A percentile compares a stretch with the other conserved stretches of the same genome.
Conservation (phyloP, 2,797 vertebrate genomes). For the Malacoraja senta region DNA sequence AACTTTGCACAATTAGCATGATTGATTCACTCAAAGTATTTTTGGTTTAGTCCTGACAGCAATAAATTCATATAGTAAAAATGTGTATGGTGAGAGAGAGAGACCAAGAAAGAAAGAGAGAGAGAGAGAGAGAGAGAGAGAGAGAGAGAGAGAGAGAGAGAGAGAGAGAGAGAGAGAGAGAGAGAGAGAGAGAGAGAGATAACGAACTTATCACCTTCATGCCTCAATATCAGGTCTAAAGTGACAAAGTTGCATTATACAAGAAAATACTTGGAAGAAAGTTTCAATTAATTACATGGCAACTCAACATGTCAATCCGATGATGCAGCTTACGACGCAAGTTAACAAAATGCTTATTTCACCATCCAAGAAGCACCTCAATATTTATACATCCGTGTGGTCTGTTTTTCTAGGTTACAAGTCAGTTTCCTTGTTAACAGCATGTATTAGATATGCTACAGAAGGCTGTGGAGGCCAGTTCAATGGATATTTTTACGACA, state of each 20-base stretch:
- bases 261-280: neutral
- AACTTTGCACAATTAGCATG: neutral
- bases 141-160: no score
- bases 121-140: no score
- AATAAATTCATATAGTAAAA: neutral
- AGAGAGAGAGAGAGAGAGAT: no score
- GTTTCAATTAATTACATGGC: neutral
- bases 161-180: no score
- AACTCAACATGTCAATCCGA: neutral
- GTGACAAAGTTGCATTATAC: neutral
- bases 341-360: neutral
- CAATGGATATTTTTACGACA: no score
- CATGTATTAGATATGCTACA: neutral
- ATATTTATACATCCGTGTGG: neutral
- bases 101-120: no score
- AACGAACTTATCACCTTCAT: neutral
- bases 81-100: neutral
- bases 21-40: neutral
- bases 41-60: neutral
- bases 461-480: no score
- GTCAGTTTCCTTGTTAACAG: neutral
- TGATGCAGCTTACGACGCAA: neutral
- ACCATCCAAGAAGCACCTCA: neutral
- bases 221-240: neutral
- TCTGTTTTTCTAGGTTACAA: neutral